Base-by-base conservation (phyloP, 2,797 vertebrate genomes). In the Lates japonicus region DNA sequence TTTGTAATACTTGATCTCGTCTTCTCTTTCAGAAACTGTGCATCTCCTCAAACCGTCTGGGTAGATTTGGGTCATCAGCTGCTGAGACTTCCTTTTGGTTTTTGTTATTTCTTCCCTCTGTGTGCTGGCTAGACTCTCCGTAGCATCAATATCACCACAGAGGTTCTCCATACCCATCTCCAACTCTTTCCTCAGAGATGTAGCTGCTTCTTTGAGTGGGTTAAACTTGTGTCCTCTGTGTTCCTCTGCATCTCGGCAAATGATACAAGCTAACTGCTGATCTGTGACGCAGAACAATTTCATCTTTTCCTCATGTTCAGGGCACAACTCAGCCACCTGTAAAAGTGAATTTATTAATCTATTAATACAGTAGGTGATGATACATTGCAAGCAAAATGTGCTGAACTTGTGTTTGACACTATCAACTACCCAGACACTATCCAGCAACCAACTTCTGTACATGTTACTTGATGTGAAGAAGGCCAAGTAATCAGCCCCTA, bases 201-300 rank as follows among this genome's bases (percentile, higher is more conserved):
- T 74, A 9, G 87, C 92, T 37, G 91, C 93, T 58, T 95, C 91
- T 49, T 83, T 87, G 35, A 94, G 65, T 7, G 92, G 84, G 80
- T 87, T 92, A 59, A 92, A 93, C 41, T 44, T 84, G 82, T 95
- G 94, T 17, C 86, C 84, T 63, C 87, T 68, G 19, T 95, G 93
- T 7, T 16, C 87, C 7, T 87, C 81, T 3, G 79, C 76, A 3
- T 95, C 92, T 65, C 91, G 67, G 69, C 93, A 92, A 49, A 92
- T 81, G 33, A 91, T 64, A 52, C 93, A 94, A 7, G 83, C 70
- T 48, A 94, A 60, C 77, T 85, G 84, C 81, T 90, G 90, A 71
- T 94, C 93, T 0, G 92, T 94, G 75, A 94, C 59, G 39, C 94
- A 95, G 75, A 93, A 95, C 5, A 95, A 70, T 63, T 93, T 94